These are phyloP conservation scores for Drosophila elegans DNA, from an alignment of 1,140 invertebrate species.

Conservation along the genomic window DNA sequence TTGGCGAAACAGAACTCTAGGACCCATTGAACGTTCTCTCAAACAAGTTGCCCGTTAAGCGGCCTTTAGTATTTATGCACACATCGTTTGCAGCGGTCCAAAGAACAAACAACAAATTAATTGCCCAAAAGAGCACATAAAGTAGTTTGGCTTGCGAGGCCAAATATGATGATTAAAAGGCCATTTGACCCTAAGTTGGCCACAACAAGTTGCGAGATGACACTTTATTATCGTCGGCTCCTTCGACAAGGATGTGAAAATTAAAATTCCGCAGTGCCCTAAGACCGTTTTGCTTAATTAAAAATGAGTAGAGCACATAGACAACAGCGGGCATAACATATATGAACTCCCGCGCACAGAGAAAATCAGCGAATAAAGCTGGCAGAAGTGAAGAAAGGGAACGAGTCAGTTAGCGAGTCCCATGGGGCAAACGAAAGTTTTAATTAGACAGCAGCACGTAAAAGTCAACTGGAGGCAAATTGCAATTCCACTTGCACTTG, in stretches of 20 bases:
- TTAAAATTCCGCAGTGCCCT: slow-evolving; percentile 76
- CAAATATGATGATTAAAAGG: slow-evolving; percentile 63
- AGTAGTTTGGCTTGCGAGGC: slow-evolving; percentile 3
- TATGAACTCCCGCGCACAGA: slow-evolving; percentile 22
- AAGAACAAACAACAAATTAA: slow-evolving; percentile 62
- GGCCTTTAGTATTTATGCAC: slow-evolving; percentile 73
- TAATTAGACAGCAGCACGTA: slow-evolving; percentile 79
- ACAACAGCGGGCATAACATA: slow-evolving; percentile 1
- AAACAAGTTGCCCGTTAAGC: slow-evolving; percentile 41
- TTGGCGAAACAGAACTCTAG: slow-evolving; percentile 41
- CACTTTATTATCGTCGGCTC: slow-evolving; percentile 24
- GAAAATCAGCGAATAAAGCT: slow-evolving; percentile 14
- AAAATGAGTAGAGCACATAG: slow-evolving; percentile 68
- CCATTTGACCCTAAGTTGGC: slow-evolving; percentile 51
- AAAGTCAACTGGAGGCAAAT: slow-evolving; percentile 73
- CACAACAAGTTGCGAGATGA: slow-evolving; percentile 14
- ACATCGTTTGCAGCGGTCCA: slow-evolving; percentile 53
- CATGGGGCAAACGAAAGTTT: slow-evolving; percentile 62
- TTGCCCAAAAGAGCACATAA: slow-evolving; percentile 52
- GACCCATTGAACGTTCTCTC: slow-evolving; percentile 26
- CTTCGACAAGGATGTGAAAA: slow-evolving; percentile 18
- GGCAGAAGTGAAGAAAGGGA: slow-evolving; percentile 1
- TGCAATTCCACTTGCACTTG: slow-evolving; percentile 69
- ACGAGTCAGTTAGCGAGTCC: slow-evolving; percentile 29
- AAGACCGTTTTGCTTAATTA: slow-evolving; percentile 77